Conservation (phyloP, 1,140 invertebrate genomes). For the Pectinophora gossypiella region DNA sequence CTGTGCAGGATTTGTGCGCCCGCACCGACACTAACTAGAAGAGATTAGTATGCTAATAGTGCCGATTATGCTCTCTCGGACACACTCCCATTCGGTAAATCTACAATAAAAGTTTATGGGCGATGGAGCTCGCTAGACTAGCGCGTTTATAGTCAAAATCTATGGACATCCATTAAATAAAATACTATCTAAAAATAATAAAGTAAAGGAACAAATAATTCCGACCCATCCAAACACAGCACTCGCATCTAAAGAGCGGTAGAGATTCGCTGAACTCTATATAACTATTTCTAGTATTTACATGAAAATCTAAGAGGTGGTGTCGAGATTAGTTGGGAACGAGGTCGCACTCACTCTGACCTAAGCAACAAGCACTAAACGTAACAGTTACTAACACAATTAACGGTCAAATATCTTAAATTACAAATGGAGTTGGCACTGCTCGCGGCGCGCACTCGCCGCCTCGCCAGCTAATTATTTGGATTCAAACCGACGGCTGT, state of each 20-base stretch:
- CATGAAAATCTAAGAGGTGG: constrained; percentile 42
- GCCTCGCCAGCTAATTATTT: constrained; percentile 54
- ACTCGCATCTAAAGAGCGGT: constrained; percentile 49
- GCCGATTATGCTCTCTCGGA: constrained; percentile 43
- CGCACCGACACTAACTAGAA: constrained; percentile 50
- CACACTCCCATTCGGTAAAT: constrained; percentile 46
- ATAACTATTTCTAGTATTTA: constrained; percentile 38
- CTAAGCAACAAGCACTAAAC: constrained; percentile 64
- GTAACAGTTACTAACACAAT: constrained; percentile 58
- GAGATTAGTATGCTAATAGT: constrained; percentile 67
- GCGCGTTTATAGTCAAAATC: constrained; percentile 52
- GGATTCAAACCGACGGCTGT: constrained; percentile 46
- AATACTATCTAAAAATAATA: constrained; percentile 51
- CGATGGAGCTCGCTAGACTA: constrained; percentile 68
- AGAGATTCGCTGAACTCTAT: constrained; percentile 33
- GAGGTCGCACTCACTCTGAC: constrained; percentile 34
- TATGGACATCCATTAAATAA: constrained; percentile 54
- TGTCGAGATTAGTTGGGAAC: constrained; percentile 24
- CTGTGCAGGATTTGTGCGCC: constrained; percentile 41
- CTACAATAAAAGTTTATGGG: constrained; percentile 58
- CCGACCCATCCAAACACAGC: constrained; percentile 71
- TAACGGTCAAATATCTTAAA: constrained; percentile 63
- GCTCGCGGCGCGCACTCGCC: constrained; percentile 49
- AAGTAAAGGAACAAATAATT: constrained; percentile 35
- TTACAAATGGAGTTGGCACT: constrained; percentile 57